Evolutionary conservation across 2,113 vertebrate genomes (phyloP).

Genomic region (Hirundichthys speculiger): DNA sequence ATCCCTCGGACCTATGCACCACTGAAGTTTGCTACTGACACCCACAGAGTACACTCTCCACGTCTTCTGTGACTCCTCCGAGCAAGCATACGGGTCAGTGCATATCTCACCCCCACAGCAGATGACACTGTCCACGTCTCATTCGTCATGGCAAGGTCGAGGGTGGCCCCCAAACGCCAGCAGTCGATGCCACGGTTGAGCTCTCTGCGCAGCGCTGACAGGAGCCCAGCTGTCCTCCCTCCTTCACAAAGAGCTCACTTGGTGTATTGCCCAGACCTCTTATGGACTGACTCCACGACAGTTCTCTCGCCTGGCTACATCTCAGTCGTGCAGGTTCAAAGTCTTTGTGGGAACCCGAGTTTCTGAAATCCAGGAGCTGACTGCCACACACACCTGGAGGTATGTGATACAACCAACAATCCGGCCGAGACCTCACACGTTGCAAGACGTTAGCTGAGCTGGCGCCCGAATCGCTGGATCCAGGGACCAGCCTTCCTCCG

Average conservation of each 20-base stretch:
- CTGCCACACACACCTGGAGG: background rate
- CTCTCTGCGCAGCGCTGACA: background rate
- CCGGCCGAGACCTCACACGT: too few relatives aligned
- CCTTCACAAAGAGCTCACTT: background rate
- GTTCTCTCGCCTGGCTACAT: background rate
- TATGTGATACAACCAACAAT: background rate
- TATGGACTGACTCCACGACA: background rate
- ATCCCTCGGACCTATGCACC: background rate
- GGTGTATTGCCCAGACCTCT: background rate
- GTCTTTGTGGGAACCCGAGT: background rate
- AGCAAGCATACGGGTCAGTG: background rate
- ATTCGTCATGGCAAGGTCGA: background rate
- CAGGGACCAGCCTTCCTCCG: too few relatives aligned
- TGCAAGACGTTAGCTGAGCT: too few relatives aligned
- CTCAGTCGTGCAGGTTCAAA: background rate
- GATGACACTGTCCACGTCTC: background rate
- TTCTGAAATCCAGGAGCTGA: background rate
- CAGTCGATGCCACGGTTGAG: background rate
- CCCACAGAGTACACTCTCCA: background rate
- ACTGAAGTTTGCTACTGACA: background rate
- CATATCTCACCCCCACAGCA: background rate
- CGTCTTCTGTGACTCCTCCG: background rate
- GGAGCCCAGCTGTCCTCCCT: background rate
- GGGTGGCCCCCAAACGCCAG: background rate
- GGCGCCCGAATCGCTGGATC: too few relatives aligned